Evolutionary conservation across 1,140 invertebrate species (phyloP).

Genomic region (Lepidurus apus): DNA sequence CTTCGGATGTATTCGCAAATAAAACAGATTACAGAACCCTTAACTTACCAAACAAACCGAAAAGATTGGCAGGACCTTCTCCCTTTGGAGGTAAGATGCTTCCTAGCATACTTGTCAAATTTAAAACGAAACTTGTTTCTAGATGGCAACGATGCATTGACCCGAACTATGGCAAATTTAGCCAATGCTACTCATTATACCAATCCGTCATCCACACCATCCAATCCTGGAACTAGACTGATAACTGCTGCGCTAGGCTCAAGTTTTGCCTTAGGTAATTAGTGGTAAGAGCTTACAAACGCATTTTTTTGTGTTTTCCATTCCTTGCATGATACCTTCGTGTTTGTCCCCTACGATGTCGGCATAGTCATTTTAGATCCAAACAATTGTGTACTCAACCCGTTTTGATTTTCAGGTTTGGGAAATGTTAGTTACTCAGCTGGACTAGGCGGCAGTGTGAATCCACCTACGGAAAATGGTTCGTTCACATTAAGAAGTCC

Average conservation of each 20-base stretch:
- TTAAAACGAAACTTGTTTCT: constrained; percentile 57
- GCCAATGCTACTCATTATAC: constrained; percentile 49
- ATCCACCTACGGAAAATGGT: constrained; percentile 34
- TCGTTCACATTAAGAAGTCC: constrained; percentile 66
- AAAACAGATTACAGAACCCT: constrained; percentile 34
- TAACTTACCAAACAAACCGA: constrained; percentile 39
- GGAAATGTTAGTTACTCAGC: not conserved
- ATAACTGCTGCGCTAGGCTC: not conserved
- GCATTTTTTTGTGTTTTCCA: not conserved
- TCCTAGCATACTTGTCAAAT: constrained; percentile 28
- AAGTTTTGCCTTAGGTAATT: constrained; percentile 15
- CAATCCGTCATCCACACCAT: constrained; percentile 46
- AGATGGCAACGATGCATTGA: constrained; percentile 48
- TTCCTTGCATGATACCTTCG: not conserved
- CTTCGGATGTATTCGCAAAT: constrained; percentile 68
- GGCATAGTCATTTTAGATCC: not conserved
- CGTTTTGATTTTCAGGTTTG: not conserved
- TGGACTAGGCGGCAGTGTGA: not conserved
- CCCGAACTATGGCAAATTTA: constrained; percentile 51
- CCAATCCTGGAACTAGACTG: constrained; percentile 43
- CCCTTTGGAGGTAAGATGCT: constrained; percentile 43
- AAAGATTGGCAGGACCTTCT: constrained; percentile 44
- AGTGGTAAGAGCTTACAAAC: not conserved
- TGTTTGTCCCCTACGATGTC: not conserved
- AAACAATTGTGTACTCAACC: not conserved